These are phyloP conservation scores for Carterocephalus palaemon DNA, from an alignment of 2,888 invertebrate genomes.

Conservation along the genomic window DNA sequence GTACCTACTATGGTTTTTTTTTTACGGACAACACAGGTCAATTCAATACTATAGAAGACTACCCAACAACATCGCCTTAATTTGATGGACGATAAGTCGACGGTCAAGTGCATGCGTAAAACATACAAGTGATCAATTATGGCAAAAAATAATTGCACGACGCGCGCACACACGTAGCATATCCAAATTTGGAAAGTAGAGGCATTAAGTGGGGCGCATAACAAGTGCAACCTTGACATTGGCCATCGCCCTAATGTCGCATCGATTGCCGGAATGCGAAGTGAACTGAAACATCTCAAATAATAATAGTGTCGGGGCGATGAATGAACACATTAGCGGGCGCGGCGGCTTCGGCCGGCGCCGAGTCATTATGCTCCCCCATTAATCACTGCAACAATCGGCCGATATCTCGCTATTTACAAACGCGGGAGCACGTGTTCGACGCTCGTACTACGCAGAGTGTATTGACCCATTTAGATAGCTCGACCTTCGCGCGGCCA, in stretches of 20 bases:
- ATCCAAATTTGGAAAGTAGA: slow-evolving; percentile 25
- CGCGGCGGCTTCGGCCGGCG: slow-evolving; percentile 52
- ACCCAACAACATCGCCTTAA: no score
- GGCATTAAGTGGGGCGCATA: slow-evolving; percentile 50
- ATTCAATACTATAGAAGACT: no score
- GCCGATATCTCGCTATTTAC: slow-evolving; percentile 80
- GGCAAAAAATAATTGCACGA: slow-evolving; percentile 21
- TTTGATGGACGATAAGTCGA: slow-evolving; percentile 1
- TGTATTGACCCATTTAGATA: slow-evolving; percentile 80
- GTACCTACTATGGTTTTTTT: no score
- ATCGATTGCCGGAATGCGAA: slow-evolving; percentile 67
- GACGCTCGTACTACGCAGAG: slow-evolving; percentile 75
- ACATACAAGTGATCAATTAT: slow-evolving; percentile 7
- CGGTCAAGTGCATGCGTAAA: slow-evolving; percentile 8
- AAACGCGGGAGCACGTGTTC: slow-evolving; percentile 78
- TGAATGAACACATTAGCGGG: slow-evolving; percentile 75
- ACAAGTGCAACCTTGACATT: slow-evolving; percentile 77
- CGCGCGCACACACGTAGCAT: slow-evolving; percentile 6
- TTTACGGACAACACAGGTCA: no score
- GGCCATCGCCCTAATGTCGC: slow-evolving; percentile 68
- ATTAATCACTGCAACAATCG: slow-evolving; percentile 80
- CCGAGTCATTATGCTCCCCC: slow-evolving; percentile 77
- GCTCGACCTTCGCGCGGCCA: slow-evolving; percentile 79
- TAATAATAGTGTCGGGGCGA: slow-evolving; percentile 72
- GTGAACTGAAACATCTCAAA: slow-evolving; percentile 74